phyloP scores from a whole-genome alignment of 2,888 invertebrate species.

The Notocelia uddmanniana region DNA sequence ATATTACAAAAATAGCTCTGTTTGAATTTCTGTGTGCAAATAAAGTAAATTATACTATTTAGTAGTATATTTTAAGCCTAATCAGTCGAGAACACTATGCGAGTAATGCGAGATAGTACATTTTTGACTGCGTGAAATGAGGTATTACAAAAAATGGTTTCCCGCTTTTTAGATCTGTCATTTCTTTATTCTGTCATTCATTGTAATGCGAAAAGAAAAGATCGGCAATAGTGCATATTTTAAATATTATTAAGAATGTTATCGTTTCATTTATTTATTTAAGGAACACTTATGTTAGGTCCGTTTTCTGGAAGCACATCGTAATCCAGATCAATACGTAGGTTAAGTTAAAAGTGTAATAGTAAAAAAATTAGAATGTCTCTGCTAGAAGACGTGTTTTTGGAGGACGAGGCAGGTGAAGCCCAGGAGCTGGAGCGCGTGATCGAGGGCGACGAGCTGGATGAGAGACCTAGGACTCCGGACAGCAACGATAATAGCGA shows the following conservation, averaged over 20 bases:
- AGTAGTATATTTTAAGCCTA: not conserved
- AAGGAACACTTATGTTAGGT: too few relatives aligned
- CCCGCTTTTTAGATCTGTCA: too few relatives aligned
- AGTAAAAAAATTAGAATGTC: too few relatives aligned
- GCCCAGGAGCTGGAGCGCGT: slow-evolving; percentile 77
- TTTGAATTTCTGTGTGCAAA: not conserved
- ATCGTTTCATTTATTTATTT: not conserved
- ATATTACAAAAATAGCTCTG: not conserved
- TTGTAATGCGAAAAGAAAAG: too few relatives aligned
- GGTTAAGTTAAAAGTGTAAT: not conserved
- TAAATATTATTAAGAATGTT: too few relatives aligned
- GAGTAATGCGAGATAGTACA: not conserved
- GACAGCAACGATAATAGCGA: slow-evolving; percentile 75
- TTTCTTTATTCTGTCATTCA: too few relatives aligned
- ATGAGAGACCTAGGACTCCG: slow-evolving; percentile 67
- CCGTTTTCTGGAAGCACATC: too few relatives aligned
- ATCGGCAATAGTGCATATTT: too few relatives aligned
- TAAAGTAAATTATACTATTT: not conserved
- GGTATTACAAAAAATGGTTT: not conserved
- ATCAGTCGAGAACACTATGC: too few relatives aligned
- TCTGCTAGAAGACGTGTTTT: slow-evolving; percentile 77
- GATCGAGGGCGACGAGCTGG: slow-evolving; percentile 82
- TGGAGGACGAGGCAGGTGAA: slow-evolving; percentile 77
- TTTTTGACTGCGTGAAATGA: slow-evolving; percentile 5
- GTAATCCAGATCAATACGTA: too few relatives aligned